Evolutionary conservation across 2,797 vertebrate species (phyloP), one percentile per base, ranked within the genome.

Genomic region (Micromesistius poutassou): DNA sequence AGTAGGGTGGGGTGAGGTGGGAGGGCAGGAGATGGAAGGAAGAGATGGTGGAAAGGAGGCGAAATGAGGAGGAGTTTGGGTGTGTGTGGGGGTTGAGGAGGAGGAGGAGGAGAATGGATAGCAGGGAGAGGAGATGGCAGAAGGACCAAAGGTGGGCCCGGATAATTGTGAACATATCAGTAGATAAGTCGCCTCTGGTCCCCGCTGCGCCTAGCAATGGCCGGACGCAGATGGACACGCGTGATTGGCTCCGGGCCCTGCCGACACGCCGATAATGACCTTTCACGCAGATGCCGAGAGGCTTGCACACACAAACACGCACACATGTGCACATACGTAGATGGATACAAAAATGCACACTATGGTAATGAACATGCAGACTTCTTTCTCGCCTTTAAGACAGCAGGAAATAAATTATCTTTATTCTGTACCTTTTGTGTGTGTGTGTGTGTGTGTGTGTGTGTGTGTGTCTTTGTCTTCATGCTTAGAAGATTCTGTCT

Each of bases 81-180:
- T 66, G 62, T 66, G 55, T 66, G 62, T 66, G 55, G 25, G 25
- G 33, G 22, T 62, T n/a, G 55, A 33, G 74, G 50, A 66, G 75
- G 31, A 75, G 73, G 55, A 33, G 74, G 50, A 66, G 75, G 31
- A 75, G 33, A n/a, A 85, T 75, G 79, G 62, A 28, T 25, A 28
- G 25, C 62, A 62, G 55, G 55, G 5, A 62, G 55, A 62, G 25
- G 62, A 62, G 55, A 62, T 19, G 55, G n/a, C n/a, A n/a, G 22
- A 7, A 62, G 31, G 88, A 89, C 25, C 68, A 30, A 71, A 71
- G 90, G 84, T 71, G 89, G 90, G 81, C 75, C 30, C 5, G 83
- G 85, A 87, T 93, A 91, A 95, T 94, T 93, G 90, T 92, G 79
- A 82, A 87, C 89, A 93, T 93, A 88, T 92, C 88, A 88, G 89